Conservation (phyloP, 2,113 vertebrate genomes). For the Cisticola juncidis region DNA sequence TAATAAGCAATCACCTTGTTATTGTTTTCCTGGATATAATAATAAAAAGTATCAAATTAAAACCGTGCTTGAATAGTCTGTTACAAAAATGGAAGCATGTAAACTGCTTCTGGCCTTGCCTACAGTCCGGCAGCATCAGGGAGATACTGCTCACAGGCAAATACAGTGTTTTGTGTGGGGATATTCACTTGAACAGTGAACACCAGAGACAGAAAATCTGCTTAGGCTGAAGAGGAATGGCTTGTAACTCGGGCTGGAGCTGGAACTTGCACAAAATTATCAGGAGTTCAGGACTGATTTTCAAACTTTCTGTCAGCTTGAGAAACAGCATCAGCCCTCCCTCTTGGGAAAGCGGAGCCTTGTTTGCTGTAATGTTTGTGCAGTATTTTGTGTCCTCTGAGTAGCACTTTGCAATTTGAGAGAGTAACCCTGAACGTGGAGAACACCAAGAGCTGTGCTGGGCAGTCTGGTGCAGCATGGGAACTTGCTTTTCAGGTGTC, state of each 20-base stretch:
- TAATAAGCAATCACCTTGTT: slow-evolving; percentile 57
- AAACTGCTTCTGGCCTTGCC: not conserved
- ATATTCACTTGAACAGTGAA: not conserved
- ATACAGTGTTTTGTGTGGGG: not conserved
- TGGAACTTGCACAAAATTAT: not conserved
- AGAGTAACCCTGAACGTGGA: not conserved
- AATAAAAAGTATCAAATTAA: slow-evolving; percentile 52
- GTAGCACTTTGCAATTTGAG: not conserved
- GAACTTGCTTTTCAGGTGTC: not conserved
- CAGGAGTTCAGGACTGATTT: not conserved
- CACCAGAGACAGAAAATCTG: not conserved
- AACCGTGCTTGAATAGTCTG: slow-evolving; percentile 41
- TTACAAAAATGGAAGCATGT: not conserved
- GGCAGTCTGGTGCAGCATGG: not conserved
- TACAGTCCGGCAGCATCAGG: not conserved
- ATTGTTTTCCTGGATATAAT: slow-evolving; percentile 48
- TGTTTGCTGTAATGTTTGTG: not conserved
- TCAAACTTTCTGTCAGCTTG: not conserved
- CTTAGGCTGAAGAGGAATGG: not conserved
- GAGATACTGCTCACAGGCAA: not conserved
- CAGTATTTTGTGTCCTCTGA: not conserved
- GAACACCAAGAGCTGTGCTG: not conserved
- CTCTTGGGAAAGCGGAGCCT: not conserved
- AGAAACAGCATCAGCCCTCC: not conserved
- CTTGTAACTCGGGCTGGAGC: not conserved